These are phyloP conservation scores for Drosophila seclusa DNA, from an alignment of 2,888 invertebrate genomes.

Conservation along the genomic window DNA sequence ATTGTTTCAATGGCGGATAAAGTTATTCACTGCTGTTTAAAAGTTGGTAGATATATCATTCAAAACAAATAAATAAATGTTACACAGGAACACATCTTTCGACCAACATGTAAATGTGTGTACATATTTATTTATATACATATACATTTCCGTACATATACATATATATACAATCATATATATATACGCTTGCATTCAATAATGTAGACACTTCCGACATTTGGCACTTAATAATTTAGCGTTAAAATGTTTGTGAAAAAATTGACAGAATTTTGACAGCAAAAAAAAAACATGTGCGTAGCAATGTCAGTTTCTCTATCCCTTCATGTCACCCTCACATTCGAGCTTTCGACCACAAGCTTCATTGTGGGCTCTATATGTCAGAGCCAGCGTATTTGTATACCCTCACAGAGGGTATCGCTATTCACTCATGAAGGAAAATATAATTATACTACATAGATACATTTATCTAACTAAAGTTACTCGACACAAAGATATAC, in stretches of 20 bases:
- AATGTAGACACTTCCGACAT: slow-evolving; percentile 55
- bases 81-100: slow-evolving; percentile 2
- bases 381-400: slow-evolving; percentile 50
- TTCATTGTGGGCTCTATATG: slow-evolving; percentile 49
- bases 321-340: slow-evolving; percentile 26
- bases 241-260: slow-evolving; percentile 69
- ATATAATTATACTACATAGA: neutral
- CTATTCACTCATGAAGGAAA: neutral
- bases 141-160: neutral
- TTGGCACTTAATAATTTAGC: slow-evolving; percentile 65
- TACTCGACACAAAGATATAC: neutral
- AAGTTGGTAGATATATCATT: neutral
- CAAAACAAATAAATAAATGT: neutral
- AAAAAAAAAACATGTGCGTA: slow-evolving; percentile 28
- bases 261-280: slow-evolving; percentile 76
- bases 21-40: neutral
- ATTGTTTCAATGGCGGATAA: no score
- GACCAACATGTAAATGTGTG: neutral
- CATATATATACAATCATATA: slow-evolving; percentile 6
- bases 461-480: neutral
- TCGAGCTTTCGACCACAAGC: slow-evolving; percentile 38
- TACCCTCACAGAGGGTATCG: neutral
- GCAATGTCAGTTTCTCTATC: slow-evolving; percentile 22
- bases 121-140: slow-evolving; percentile 5
- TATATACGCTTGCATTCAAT: slow-evolving; percentile 37